Base-by-base conservation (phyloP, 2,888 invertebrate genomes). In the Cosmia pyralina region DNA sequence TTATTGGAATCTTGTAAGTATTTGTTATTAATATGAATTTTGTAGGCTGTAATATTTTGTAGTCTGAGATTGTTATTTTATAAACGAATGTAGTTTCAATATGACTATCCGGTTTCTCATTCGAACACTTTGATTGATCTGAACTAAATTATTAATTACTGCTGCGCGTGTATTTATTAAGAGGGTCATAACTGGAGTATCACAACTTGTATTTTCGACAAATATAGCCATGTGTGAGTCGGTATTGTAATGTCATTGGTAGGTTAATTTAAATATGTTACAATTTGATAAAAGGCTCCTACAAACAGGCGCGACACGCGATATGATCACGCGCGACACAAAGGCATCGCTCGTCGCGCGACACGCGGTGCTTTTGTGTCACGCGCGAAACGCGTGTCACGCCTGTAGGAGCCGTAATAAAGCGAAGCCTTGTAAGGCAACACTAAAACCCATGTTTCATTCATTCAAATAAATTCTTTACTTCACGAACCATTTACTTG, bases 51-150 rank as follows among this genome's bases (percentile, higher is more conserved):
- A 2, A 34, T 77, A 28, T 57, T n/a, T 69, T 57, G n/a, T 17
- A 55, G 48, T n/a, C 17, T 41, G 5, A 4, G 34, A 64, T 59
- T 41, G 46, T 55, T 34, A 3, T 55, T 57, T 66, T 34, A 60
- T 1, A 5, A 59, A 60, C 13, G 19, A 75, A 28, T 10, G 10
- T 48, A 52, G 28, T n/a, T 38, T 46, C 7, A 4, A 1, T 5
- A 41, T 41, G 7, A 41, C 13, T 46, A 52, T 79, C 15, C 4
- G 4, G 46, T 75, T 57, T 46, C 66, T 60, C 38, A 5, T 68
- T 67, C 46, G 63, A 55, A 58, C 2, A 8, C 41, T 68, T 48
- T 64, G 34, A 70, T 81, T 79, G 63, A 81, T 60, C 0, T 66
- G 50, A 69, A 63, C 53, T 50, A 48, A 57, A 65, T 65, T n/a